Evolutionary conservation across 2,797 vertebrate genomes (phyloP).

Genomic region (Microctenopoma steveboyesi): DNA sequence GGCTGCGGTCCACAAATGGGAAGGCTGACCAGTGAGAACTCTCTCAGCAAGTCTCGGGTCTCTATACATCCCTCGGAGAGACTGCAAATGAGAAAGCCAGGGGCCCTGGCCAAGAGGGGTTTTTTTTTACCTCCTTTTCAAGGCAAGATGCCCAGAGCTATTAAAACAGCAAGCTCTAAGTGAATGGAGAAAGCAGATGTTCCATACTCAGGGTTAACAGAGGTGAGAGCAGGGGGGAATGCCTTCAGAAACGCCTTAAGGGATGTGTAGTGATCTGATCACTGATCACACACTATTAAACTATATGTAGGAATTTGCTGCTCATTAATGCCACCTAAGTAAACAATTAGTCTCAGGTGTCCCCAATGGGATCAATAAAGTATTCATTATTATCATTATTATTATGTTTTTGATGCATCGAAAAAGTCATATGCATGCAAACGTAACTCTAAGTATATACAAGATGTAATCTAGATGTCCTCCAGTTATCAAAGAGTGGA

Average conservation of each 20-base stretch:
- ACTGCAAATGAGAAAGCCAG: constrained; percentile 78
- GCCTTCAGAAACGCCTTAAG: constrained; percentile 63
- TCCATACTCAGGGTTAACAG: constrained; percentile 75
- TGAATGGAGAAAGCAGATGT: constrained; percentile 82
- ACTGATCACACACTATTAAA: constrained; percentile 47
- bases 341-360: background rate
- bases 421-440: constrained; percentile 9
- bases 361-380: background rate
- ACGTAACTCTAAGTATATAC: constrained; percentile 3
- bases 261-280: constrained; percentile 55
- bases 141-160: constrained; percentile 80
- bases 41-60: constrained; percentile 52
- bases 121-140: constrained; percentile 58
- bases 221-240: constrained; percentile 74
- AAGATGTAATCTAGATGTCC: constrained; percentile 4
- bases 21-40: constrained; percentile 77
- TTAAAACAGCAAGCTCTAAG: constrained; percentile 69
- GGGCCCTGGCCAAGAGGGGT: constrained; percentile 59
- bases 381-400: too few relatives aligned
- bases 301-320: constrained; percentile 32
- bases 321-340: constrained; percentile 40
- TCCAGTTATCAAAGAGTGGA: constrained; percentile 22
- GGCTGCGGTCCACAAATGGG: constrained; percentile 69
- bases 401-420: background rate
- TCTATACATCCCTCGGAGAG: constrained; percentile 66